phyloP scores from a whole-genome alignment of 2,797 vertebrate genomes.

The Cirrhinus molitorella region DNA sequence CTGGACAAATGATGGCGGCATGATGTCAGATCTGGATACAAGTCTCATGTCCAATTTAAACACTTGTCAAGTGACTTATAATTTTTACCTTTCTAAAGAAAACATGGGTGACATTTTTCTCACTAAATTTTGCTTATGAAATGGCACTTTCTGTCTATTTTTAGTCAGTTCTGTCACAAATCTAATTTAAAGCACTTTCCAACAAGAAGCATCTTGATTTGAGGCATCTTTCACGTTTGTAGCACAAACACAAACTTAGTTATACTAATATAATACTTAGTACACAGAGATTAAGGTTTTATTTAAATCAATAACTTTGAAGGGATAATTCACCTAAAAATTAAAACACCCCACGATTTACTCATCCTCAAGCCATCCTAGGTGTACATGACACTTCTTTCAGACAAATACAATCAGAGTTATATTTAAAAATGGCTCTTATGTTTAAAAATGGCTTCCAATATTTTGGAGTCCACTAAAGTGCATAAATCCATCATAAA shows the following conservation, averaged over 20 bases:
- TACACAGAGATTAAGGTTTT: not conserved
- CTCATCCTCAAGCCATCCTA: too few relatives aligned
- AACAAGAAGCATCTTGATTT: not conserved
- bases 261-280: not conserved
- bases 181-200: not conserved
- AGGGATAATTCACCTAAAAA: too few relatives aligned
- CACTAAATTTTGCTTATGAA: not conserved
- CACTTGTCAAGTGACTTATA: not conserved
- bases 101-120: not conserved
- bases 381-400: too few relatives aligned
- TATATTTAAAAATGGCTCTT: too few relatives aligned
- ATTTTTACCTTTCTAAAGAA: not conserved
- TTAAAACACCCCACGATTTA: too few relatives aligned
- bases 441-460: too few relatives aligned
- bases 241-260: not conserved
- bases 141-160: not conserved
- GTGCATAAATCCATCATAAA: too few relatives aligned
- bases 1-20: conserved; percentile 5
- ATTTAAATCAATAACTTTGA: not conserved
- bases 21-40: conserved; percentile 7
- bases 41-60: conserved; percentile 4
- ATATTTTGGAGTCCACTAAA: too few relatives aligned
- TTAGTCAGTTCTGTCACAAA: not conserved
- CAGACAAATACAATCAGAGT: too few relatives aligned
- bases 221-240: not conserved